Evolutionary conservation across 2,888 invertebrate genomes (phyloP), one percentile per base, ranked within the genome.

Genomic region (Drosophila birchii): DNA sequence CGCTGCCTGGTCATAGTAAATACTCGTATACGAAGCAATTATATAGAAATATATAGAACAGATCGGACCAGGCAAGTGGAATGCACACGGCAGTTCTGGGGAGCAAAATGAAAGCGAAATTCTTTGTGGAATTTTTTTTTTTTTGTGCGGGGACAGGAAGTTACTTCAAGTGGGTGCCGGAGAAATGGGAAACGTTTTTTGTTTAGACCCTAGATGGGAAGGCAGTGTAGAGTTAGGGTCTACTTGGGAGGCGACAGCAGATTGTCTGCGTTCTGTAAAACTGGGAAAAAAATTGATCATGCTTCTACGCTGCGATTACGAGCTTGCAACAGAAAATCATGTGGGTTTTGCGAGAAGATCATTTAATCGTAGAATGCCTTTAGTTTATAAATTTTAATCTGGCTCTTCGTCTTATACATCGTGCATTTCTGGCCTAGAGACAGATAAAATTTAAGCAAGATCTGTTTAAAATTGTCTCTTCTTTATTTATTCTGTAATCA

Each of bases 31-130:
- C 36, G 26, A 6, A 34, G 56, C 32, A 29, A 29, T 18, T 23
- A 38, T n/a, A 63, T 57, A 49, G 55, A 32, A n/a, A n/a, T 47
- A 18, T 49, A 38, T 58, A 36, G 38, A 41, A 39, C 29, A 59
- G 44, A 59, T 51, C 58, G 51, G 14, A 7, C 18, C 26, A 12
- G 49, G 32, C 29, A 63, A 54, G n/a, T 51, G 41, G n/a, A 71
- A 39, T 62, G 71, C 62, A 62, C 16, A 56, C 55, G 32, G 39
- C 11, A 11, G 41, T 45, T 66, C 26, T 12, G 38, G 14, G n/a
- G 12, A 47, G 4, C 3, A 3, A 38, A 67, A 57, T 39, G 67
- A 67, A 68, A 68, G 57, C 56, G 57, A 67, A 68, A 67, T 49
- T 41, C 55, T 11, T 36, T 38, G 29, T 44, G 5, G 16, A 20